Base-by-base conservation (phyloP, 2,888 invertebrate genomes). In the Drosophila robusta region DNA sequence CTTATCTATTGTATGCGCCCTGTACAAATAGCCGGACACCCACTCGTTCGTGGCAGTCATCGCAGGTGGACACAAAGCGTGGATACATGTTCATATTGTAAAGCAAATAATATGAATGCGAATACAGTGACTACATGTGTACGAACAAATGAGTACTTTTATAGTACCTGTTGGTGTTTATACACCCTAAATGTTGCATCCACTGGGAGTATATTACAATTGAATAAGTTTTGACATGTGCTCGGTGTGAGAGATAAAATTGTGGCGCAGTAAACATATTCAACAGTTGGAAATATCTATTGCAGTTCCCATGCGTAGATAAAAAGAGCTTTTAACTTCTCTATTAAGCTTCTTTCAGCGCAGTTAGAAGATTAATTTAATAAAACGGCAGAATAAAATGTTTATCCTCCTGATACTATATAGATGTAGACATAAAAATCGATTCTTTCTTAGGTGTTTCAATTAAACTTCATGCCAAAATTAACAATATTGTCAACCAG, bases 1-100 rank as follows among this genome's bases (percentile, higher is more conserved):
- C 47, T 68, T 75, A 64, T 73, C 69, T 69, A 51, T 74, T 68
- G 60, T 75, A 55, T 38, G 44, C n/a, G 41, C 16, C 54, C 61
- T 55, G 66, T 80, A 83, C 84, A 81, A 83, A 87, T 77, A 66
- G 58, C 34, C 44, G 46, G 22, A 45, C 75, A 54, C 52, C 46
- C 49, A 47, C 63, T 14, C 63, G 51, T 54, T 16, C 47, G 14
- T 22, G 16, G 14, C 32, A 51, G 14, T 24, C 32, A 57, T 1
- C 34, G 34, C 18, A 14, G 36, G 55, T 9, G 16, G 18, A 52
- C 36, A 39, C 49, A 58, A 57, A 65, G 67, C 71, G 56, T 56
- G 67, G 47, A 60, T 60, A 85, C 80, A 83, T 83, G 89, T 66
- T 75, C 87, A 78, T 82, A 88, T 67, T 83, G 75, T 65, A 60